Conservation (phyloP, 2,113 vertebrate species). For the Spea bombifrons region DNA sequence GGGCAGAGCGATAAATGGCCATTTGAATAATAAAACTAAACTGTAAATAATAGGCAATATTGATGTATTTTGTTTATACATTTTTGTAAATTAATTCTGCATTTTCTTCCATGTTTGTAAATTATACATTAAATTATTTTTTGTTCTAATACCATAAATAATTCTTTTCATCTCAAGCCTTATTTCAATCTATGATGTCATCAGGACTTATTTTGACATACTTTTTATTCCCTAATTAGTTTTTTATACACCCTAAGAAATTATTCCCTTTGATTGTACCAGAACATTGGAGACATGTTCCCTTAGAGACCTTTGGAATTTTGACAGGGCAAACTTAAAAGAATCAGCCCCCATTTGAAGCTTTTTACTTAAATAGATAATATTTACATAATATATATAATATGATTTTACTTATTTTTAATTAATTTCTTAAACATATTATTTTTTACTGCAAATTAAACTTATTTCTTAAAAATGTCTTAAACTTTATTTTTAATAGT, state of each 20-base stretch:
- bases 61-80: neutral
- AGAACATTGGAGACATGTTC: slow-evolving; percentile 29
- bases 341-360: neutral
- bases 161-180: slow-evolving; percentile 36
- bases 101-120: neutral
- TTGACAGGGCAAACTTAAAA: slow-evolving; percentile 30
- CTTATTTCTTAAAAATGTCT: too few species aligned
- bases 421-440: too few species aligned
- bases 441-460: too few species aligned
- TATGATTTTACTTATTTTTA: too few species aligned
- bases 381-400: too few species aligned
- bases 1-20: neutral
- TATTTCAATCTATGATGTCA: slow-evolving; percentile 36
- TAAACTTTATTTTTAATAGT: too few species aligned
- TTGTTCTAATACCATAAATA: slow-evolving; percentile 15
- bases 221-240: slow-evolving; percentile 39
- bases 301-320: slow-evolving; percentile 11
- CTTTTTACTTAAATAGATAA: neutral
- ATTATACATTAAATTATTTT: slow-evolving; percentile 9
- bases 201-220: slow-evolving; percentile 29
- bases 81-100: neutral
- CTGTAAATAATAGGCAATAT: too few species aligned
- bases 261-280: slow-evolving; percentile 44
- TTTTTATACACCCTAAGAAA: slow-evolving; percentile 21
- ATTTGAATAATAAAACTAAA: too few species aligned